These are phyloP conservation scores for Physocephala rufipes DNA, from an alignment of 2,888 invertebrate genomes.

Conservation along the genomic window DNA sequence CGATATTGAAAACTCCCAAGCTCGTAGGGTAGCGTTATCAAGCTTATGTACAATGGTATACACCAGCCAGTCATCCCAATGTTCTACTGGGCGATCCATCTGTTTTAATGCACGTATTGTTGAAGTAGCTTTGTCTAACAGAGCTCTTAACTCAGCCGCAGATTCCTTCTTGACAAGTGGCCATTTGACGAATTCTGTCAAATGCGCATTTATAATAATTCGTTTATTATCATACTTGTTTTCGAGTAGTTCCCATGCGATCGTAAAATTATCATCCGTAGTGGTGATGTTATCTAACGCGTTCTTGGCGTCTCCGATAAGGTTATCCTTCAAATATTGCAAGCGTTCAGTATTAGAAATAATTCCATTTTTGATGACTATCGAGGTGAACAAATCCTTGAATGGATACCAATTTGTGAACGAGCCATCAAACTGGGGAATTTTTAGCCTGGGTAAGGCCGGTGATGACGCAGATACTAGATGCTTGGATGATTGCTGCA, in stretches of 20 bases:
- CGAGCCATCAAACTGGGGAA: slow-evolving; percentile 28
- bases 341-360: slow-evolving; percentile 10
- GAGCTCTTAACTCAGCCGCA: background rate
- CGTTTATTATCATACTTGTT: slow-evolving; percentile 34
- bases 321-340: slow-evolving; percentile 24
- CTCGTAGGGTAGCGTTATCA: slow-evolving; percentile 12
- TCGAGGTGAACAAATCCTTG: slow-evolving; percentile 29
- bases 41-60: slow-evolving; percentile 24
- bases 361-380: slow-evolving; percentile 4
- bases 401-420: slow-evolving; percentile 25
- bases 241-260: slow-evolving; percentile 29
- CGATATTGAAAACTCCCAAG: slow-evolving; percentile 27
- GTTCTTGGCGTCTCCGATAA: slow-evolving; percentile 8
- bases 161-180: slow-evolving; percentile 1
- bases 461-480: background rate
- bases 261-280: slow-evolving; percentile 26
- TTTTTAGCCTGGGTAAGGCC: slow-evolving; percentile 20
- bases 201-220: slow-evolving; percentile 28
- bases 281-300: slow-evolving; percentile 29
- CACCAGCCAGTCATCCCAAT: slow-evolving; percentile 33
- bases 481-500: background rate
- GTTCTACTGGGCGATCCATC: slow-evolving; percentile 16
- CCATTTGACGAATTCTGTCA: slow-evolving; percentile 1
- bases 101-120: slow-evolving; percentile 24
- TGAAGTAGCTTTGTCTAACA: slow-evolving; percentile 13